Base-by-base conservation (phyloP, 1,140 invertebrate species). In the Drosophila kohkoa region DNA sequence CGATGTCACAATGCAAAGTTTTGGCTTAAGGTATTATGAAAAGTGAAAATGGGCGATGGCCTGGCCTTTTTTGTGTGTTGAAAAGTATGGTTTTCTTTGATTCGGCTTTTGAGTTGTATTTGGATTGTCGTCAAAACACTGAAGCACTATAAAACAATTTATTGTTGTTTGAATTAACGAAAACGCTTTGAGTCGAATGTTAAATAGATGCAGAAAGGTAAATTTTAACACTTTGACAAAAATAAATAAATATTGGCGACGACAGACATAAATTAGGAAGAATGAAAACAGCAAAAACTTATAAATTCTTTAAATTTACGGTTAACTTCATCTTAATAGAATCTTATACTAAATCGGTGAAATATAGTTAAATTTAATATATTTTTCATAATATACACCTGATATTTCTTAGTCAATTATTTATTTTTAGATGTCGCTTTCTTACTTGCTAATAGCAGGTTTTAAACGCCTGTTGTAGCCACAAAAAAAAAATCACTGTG, bases 321-420 rank as follows among this genome's bases (percentile, higher is more conserved):
- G 90, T 92, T 91, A 92, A 90, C 90, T 90, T 92, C 90, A 92
- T 88, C 90, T 92, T 92, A 91, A 91, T 90, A 38, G 35, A 10
- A 38, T 10, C 8, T 10, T 10, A 10, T 38, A 38, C 8, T 38
- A 10, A 38, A 32, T 38, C 10, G 10, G 6, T 38, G 2, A 10
- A 11, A 38, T 10, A 38, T 38, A 3, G 10, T 38, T 38, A 38
- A 8, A 10, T 38, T 38, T 38, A 10, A 38, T 10, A 38, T 32
- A 32, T 32, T 6, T 32, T 6, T 32, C 5, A 32, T 32, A 32
- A 8, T 32, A 38, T 38, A 38, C 35, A 10, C 35, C 35, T 7
- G 35, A 10, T 38, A 38, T 11, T 38, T 3, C 8, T 10, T 10
- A 38, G 8, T 10, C 1, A 38, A 8, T 88, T 74, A 13, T 55